These are phyloP conservation scores for Pandemis heparana DNA, from an alignment of 2,888 invertebrate species.

Conservation along the genomic window DNA sequence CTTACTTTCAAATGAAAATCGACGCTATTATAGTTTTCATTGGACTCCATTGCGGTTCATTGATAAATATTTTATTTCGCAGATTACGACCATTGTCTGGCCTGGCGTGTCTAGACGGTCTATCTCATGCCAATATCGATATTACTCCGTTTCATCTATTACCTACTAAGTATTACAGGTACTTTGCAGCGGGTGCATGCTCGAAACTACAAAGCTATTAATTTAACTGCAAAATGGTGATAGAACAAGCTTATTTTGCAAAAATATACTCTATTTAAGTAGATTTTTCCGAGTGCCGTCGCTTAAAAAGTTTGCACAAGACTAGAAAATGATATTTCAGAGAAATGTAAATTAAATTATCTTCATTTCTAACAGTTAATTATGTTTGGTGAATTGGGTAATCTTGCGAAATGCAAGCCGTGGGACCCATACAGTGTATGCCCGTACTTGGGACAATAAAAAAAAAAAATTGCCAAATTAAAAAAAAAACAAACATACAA, in stretches of 20 bases:
- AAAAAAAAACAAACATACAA: too few species aligned
- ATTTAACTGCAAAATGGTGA: constrained; percentile 2
- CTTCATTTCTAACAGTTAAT: too few species aligned
- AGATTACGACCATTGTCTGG: background rate
- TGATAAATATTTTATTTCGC: constrained; percentile 19
- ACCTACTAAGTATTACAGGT: background rate
- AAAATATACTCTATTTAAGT: background rate
- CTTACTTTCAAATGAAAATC: constrained; percentile 1
- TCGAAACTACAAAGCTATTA: constrained; percentile 3
- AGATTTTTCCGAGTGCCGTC: background rate
- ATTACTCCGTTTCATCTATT: constrained; percentile 7
- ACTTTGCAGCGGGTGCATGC: constrained; percentile 6
- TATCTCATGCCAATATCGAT: constrained; percentile 21
- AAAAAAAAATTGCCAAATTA: too few species aligned
- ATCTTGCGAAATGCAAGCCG: too few species aligned
- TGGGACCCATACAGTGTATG: too few species aligned
- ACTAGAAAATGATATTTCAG: too few species aligned
- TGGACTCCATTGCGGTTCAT: constrained; percentile 5
- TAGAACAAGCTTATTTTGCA: background rate
- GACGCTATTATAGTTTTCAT: background rate
- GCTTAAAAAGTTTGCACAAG: too few species aligned
- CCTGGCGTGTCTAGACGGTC: constrained; percentile 22
- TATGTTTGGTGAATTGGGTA: too few species aligned
- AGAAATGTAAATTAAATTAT: too few species aligned
- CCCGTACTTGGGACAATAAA: too few species aligned